Conservation (phyloP, 64 coral and sea anemone species). For the Pocillopora damicornis region DNA sequence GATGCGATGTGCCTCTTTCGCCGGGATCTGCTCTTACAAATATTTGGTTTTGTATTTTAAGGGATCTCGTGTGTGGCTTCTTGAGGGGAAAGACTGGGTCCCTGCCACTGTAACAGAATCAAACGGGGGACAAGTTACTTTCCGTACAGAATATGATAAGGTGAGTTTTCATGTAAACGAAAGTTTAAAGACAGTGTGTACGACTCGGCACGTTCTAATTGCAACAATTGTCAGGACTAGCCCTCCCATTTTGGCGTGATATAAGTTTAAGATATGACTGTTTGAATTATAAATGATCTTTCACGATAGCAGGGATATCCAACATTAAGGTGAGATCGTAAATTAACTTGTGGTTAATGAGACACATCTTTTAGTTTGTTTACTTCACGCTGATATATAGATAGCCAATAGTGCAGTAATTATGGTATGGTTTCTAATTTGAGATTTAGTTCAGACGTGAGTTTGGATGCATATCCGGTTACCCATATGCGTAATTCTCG, state of each 20-base stretch:
- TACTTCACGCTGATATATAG: background rate
- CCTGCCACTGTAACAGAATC: slow-evolving; percentile 74
- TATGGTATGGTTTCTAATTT: background rate
- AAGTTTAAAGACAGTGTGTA: background rate
- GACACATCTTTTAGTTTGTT: background rate
- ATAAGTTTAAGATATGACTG: background rate
- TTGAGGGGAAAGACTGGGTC: slow-evolving; percentile 92
- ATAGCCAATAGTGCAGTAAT: background rate
- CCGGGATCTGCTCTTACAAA: background rate
- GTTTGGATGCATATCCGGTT: background rate
- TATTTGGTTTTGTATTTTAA: slow-evolving; percentile 11
- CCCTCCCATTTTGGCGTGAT: too few relatives aligned
- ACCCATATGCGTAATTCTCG: background rate
- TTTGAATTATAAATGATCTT: background rate
- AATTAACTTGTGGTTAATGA: background rate
- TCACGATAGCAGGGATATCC: background rate
- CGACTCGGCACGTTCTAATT: background rate
- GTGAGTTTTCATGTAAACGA: slow-evolving; percentile 24
- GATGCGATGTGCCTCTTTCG: background rate
- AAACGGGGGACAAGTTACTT: slow-evolving; percentile 68
- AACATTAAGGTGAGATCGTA: background rate
- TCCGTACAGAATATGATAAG: slow-evolving; percentile 86
- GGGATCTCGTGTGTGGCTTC: slow-evolving; percentile 88
- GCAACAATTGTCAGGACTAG: too few relatives aligned
- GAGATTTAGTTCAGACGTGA: slow-evolving; percentile 18